Percentiles rank a stretch among this genome's conserved stretches.
Evolutionary conservation across 2,888 invertebrate species (phyloP).

Genomic region (Euplagia quadripunctaria): DNA sequence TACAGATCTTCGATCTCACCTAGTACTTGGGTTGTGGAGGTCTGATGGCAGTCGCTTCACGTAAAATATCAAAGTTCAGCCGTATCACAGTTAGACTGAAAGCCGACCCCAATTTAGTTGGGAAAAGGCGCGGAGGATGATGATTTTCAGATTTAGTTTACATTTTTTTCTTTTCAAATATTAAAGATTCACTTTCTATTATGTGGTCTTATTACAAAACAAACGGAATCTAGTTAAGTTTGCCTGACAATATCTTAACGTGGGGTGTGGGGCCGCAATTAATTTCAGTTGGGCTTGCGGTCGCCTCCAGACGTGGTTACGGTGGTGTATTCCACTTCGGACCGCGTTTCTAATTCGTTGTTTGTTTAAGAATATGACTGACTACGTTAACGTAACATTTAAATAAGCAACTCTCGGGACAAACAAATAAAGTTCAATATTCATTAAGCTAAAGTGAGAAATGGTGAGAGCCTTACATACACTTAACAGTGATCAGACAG

Average conservation of each 20-base stretch:
- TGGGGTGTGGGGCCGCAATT: conserved; percentile 76
- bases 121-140: too few species aligned
- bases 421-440: neutral
- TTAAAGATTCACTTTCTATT: neutral
- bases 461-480: too few species aligned
- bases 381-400: neutral
- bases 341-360: conserved; percentile 15
- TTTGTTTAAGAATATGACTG: neutral
- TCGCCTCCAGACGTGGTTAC: conserved; percentile 73
- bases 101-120: too few species aligned
- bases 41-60: too few species aligned
- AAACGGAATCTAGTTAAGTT: conserved; percentile 67
- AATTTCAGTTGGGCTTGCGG: conserved; percentile 80
- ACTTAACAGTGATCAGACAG: too few species aligned
- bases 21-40: too few species aligned
- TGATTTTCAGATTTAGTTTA: too few species aligned
- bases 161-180: too few species aligned
- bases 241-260: conserved; percentile 76
- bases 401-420: neutral
- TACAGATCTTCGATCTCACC: too few species aligned
- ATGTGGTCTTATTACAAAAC: conserved; percentile 26
- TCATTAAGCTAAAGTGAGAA: too few species aligned
- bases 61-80: too few species aligned
- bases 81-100: too few species aligned
- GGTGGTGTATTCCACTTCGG: conserved; percentile 57